Evolutionary conservation across 2,797 vertebrate species (phyloP).

Genomic region (Alca torda): DNA sequence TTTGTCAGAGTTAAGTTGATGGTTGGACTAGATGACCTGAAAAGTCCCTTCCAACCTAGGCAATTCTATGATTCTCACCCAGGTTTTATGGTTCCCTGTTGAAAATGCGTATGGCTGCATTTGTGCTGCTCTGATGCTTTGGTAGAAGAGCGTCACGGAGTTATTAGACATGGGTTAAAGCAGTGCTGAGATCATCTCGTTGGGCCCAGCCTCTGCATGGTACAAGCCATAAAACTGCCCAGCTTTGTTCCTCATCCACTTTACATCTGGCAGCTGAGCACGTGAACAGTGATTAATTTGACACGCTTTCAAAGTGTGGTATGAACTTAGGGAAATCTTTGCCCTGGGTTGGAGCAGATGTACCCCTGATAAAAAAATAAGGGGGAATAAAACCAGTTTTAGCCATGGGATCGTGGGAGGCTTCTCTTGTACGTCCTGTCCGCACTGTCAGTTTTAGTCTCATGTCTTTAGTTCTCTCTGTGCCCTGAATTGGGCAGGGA

Average conservation of each 20-base stretch:
- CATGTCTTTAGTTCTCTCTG: not conserved
- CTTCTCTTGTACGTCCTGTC: not conserved
- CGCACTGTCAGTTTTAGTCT: not conserved
- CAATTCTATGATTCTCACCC: not conserved
- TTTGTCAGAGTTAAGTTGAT: too few relatives aligned
- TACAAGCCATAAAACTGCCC: not conserved
- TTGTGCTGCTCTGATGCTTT: not conserved
- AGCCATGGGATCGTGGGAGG: not conserved
- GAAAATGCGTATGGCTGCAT: not conserved
- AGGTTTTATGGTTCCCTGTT: not conserved
- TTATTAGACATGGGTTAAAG: not conserved
- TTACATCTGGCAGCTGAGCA: not conserved
- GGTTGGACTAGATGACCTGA: too few relatives aligned
- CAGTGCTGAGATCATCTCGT: not conserved
- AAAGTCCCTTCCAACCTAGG: too few relatives aligned
- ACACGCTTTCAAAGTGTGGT: rapidly evolving
- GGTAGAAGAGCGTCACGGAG: not conserved
- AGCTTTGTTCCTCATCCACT: not conserved
- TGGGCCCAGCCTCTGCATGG: not conserved
- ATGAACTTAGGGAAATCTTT: not conserved
- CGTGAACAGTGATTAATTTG: not conserved
- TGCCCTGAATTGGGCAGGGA: not conserved
- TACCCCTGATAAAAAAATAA: not conserved
- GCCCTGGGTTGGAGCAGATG: not conserved
- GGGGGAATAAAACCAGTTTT: not conserved